A percentile compares a stretch with the other conserved stretches of the same genome.
These are phyloP conservation scores for Melierax canorus DNA, from an alignment of 2,113 vertebrate genomes.

Conservation along the genomic window DNA sequence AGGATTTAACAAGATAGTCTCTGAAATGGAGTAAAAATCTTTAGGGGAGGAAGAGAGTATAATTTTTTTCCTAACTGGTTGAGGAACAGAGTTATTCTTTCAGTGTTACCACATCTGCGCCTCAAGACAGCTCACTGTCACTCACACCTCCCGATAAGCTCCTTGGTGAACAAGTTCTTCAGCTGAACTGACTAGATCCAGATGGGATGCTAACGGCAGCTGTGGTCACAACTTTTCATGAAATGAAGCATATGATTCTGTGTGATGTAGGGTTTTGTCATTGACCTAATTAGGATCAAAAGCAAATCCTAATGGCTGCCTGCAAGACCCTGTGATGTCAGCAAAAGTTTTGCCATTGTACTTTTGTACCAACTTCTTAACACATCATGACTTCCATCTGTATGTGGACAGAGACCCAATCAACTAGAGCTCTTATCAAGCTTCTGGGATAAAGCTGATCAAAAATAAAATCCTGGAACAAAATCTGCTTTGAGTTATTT, in stretches of 20 bases:
- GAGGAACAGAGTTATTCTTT: background rate
- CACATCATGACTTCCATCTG: background rate
- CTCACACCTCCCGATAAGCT: background rate
- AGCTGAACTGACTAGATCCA: background rate
- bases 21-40: background rate
- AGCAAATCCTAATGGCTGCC: background rate
- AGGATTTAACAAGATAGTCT: background rate
- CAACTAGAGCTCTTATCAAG: background rate
- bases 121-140: background rate
- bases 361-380: background rate
- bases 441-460: background rate
- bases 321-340: background rate
- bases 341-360: background rate
- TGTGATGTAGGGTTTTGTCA: background rate
- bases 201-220: background rate
- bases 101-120: background rate
- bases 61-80: background rate
- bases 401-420: background rate
- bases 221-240: slow-evolving; percentile 7
- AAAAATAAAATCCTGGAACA: background rate
- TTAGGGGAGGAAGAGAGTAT: background rate
- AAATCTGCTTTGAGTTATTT: background rate
- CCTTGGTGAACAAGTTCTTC: slow-evolving; percentile 29
- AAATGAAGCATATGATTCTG: background rate
- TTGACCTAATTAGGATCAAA: background rate